Conservation (phyloP, 2,797 vertebrate species). For the Alca torda region DNA sequence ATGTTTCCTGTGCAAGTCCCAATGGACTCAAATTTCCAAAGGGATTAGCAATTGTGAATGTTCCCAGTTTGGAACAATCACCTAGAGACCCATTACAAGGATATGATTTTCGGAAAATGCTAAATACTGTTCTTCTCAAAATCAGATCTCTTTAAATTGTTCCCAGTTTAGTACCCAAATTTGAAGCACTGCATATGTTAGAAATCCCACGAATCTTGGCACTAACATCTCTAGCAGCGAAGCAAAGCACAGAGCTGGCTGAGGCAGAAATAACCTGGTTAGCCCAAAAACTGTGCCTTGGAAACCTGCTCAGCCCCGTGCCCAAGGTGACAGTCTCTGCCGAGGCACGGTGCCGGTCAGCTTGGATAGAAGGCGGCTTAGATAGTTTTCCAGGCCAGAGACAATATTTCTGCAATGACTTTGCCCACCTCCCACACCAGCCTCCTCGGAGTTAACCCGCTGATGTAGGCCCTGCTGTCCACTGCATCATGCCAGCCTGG, state of each 20-base stretch:
- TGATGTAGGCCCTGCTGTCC: not conserved
- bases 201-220: not conserved
- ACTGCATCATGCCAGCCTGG: fast-evolving
- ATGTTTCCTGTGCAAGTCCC: not conserved
- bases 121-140: not conserved
- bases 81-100: not conserved
- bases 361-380: not conserved
- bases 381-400: not conserved
- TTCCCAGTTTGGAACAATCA: not conserved
- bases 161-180: not conserved
- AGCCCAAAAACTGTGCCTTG: not conserved
- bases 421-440: not conserved
- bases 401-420: not conserved
- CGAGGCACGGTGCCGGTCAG: not conserved
- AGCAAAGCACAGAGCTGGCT: not conserved
- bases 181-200: not conserved
- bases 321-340: not conserved
- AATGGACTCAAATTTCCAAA: not conserved
- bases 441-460: fast-evolving
- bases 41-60: not conserved
- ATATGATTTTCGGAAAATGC: not conserved
- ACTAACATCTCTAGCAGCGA: not conserved
- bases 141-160: not conserved
- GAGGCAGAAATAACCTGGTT: not conserved
- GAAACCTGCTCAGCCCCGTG: not conserved